These are phyloP conservation scores for Achlya flavicornis DNA, from an alignment of 2,888 invertebrate species.

Conservation along the genomic window DNA sequence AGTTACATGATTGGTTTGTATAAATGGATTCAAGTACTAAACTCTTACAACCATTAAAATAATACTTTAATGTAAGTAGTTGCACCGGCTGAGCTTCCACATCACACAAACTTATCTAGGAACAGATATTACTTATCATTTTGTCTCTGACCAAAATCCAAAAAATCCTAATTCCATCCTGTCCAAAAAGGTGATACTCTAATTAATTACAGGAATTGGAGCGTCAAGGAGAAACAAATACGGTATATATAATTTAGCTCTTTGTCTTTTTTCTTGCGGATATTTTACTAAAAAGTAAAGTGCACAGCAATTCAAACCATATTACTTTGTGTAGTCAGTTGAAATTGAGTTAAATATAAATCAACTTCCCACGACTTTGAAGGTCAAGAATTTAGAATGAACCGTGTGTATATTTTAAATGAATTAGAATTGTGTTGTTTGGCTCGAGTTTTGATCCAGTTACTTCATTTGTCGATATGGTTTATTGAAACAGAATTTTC, in stretches of 20 bases:
- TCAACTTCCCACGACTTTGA: not conserved
- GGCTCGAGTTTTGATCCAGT: not conserved
- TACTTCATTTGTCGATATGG: not conserved
- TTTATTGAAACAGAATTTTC: not conserved
- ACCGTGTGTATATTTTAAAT: not conserved
- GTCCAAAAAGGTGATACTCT: too few species aligned
- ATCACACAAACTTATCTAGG: constrained; percentile 33
- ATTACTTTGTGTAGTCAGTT: too few species aligned
- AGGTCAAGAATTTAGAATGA: not conserved
- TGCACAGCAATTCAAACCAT: too few species aligned
- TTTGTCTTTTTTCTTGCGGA: too few species aligned
- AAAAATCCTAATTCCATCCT: too few species aligned
- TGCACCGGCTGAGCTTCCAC: constrained; percentile 29
- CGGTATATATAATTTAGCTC: too few species aligned
- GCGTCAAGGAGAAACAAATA: too few species aligned
- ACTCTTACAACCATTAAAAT: constrained; percentile 1
- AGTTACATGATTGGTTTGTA: not conserved
- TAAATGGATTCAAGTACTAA: not conserved
- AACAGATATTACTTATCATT: constrained; percentile 1
- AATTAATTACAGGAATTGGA: too few species aligned
- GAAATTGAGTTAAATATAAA: not conserved
- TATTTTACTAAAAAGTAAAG: not conserved
- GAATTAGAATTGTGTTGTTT: not conserved
- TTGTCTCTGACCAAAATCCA: too few species aligned
- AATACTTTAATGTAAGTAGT: constrained; percentile 19